Conservation (phyloP, 2,113 vertebrate genomes). For the Rhinogobius similis region DNA sequence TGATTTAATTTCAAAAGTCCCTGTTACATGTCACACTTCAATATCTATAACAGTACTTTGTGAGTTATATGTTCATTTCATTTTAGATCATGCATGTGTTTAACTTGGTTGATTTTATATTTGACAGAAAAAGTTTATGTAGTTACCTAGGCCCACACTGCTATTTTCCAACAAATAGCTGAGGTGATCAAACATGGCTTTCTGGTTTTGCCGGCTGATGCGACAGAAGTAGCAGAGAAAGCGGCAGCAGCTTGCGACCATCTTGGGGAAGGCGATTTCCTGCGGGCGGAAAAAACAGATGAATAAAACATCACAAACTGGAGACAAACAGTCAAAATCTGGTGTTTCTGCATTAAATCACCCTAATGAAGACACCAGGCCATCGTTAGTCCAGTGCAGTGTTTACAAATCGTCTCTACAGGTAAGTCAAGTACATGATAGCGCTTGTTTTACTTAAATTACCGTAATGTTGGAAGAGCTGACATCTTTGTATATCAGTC, state of each 20-base stretch:
- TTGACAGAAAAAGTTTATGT: background rate
- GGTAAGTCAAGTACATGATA: background rate
- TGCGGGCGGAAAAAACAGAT: conserved; percentile 53
- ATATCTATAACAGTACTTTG: too few species aligned
- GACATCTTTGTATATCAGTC: too few species aligned
- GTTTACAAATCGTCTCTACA: background rate
- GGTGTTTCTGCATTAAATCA: background rate
- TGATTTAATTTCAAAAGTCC: too few species aligned
- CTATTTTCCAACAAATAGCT: conserved; percentile 98
- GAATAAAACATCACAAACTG: background rate
- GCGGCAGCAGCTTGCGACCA: conserved; percentile 98
- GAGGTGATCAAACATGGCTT: conserved; percentile 98
- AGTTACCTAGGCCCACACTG: conserved; percentile 92
- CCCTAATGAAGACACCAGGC: background rate
- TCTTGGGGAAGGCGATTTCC: conserved; percentile 96
- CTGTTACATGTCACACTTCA: too few species aligned
- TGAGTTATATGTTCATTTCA: background rate
- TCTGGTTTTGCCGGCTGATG: conserved; percentile 98
- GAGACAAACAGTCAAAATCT: background rate
- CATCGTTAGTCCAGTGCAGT: background rate
- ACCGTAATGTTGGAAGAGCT: too few species aligned
- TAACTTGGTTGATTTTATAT: background rate
- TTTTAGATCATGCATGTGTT: background rate
- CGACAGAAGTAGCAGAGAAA: conserved; percentile 99
- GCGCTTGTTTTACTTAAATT: too few species aligned